Evolutionary conservation across 92 coral and sea anemone genomes (phyloP).

Genomic region (Bergia puertoricense): DNA sequence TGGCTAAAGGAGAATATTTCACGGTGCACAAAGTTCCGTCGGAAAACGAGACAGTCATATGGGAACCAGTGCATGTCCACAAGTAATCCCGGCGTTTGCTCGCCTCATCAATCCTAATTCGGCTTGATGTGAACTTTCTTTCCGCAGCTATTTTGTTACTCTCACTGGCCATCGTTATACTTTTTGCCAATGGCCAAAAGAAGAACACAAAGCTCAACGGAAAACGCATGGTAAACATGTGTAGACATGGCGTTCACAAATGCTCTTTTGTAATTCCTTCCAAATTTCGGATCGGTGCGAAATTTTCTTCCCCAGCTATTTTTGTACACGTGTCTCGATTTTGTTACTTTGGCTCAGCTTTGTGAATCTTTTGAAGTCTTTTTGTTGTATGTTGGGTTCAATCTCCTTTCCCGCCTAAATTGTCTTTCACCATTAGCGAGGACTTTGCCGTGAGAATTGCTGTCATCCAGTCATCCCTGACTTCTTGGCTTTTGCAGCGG

Average conservation of each 20-base stretch:
- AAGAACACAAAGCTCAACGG: slow-evolving; percentile 26
- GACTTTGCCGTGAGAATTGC: slow-evolving; percentile 34
- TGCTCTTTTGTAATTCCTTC: background rate
- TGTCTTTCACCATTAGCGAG: slow-evolving; percentile 30
- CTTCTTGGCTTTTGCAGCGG: slow-evolving; percentile 36
- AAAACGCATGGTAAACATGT: background rate
- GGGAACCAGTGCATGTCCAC: background rate
- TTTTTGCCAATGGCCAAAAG: background rate
- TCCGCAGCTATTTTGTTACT: slow-evolving; percentile 16
- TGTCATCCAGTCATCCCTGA: slow-evolving; percentile 34
- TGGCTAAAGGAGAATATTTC: background rate
- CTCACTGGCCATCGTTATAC: background rate
- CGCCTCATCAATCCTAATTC: background rate
- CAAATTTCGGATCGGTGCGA: background rate
- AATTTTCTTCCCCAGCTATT: background rate
- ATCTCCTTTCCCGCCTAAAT: background rate
- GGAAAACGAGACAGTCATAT: background rate
- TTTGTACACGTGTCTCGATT: no score
- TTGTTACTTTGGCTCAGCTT: background rate
- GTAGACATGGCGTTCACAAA: background rate
- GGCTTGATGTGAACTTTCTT: background rate
- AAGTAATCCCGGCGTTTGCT: background rate
- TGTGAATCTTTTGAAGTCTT: background rate
- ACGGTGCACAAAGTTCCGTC: background rate
- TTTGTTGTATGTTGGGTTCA: background rate